Evolutionary conservation across 2,113 vertebrate species (phyloP), one percentile per base, ranked within the genome.

Genomic region (Peucedramus taeniatus): DNA sequence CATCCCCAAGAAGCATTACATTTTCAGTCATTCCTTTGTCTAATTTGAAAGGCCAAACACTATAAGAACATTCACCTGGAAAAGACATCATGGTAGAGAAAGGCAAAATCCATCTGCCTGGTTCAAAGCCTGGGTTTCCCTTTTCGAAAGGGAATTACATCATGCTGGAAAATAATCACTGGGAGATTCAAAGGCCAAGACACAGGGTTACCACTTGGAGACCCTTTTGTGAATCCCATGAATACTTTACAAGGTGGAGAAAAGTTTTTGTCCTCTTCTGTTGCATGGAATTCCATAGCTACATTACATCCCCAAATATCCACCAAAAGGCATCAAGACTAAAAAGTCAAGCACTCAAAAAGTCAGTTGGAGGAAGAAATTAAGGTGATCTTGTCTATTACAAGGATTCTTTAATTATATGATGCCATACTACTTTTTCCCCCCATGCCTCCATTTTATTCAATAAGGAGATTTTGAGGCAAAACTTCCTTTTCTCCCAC

Each of bases 351-450:
- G 28, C 13, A 14, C 24, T 72, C 50, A 28, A 18, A n/a, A 84
- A 80, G 19, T 3, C 51, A 19, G 30, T 45, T 24, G 13, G 31
- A 71, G 26, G 9, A 9, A 71, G 35, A 82, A 76, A 51, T 50
- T 39, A n/a, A 44, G 5, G 19, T 47, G 44, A 42, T 39, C 24
- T 64, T 56, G 8, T 22, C 57, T 60, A 7, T 33, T 45, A 2
- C 8, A 83, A 40, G 30, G 66, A 27, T 10, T 5, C 23, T 45
- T 87, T 42, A 50, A 60, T 44, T 47, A 26, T 10, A 44, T 3
- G 6, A 51, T 44, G 6, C 2, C 37, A 53, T 18, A 42, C 3
- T 31, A 24, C 17, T 9, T n/a, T 61, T 37, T 15, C 13, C 0
- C 5, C 10, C 37, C 59, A 59, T 49, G 11, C 7, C 15, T 87